phyloP scores from a whole-genome alignment of 1,140 invertebrate species.

The Diachasma alloeum region DNA sequence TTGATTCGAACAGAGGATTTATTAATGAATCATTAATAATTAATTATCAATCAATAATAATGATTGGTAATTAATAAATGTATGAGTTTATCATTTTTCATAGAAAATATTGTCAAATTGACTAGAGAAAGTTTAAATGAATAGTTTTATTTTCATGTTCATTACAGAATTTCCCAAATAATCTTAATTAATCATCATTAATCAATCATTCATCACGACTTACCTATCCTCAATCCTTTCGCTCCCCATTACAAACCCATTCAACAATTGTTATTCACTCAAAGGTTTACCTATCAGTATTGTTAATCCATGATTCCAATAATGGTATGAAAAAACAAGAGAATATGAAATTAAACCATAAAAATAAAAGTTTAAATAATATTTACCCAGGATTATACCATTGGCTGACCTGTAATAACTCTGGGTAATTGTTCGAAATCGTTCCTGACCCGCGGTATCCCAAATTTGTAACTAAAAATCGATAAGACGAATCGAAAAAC shows the following conservation, averaged over 20 bases:
- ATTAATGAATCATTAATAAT: too few species aligned
- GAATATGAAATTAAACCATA: neutral
- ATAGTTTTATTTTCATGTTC: neutral
- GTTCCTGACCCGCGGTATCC: constrained; percentile 94
- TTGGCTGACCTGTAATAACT: constrained; percentile 94
- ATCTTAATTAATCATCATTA: too few species aligned
- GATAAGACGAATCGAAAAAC: constrained; percentile 15
- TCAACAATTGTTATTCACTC: constrained; percentile 13
- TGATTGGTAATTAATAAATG: too few species aligned
- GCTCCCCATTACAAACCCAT: neutral
- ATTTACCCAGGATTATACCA: constrained; percentile 83
- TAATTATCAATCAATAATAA: too few species aligned
- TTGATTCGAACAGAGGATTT: too few species aligned
- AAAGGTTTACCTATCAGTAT: neutral
- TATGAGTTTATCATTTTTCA: neutral
- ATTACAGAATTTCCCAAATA: too few species aligned
- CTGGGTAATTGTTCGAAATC: constrained; percentile 92
- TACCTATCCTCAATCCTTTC: neutral
- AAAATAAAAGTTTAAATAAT: constrained; percentile 10
- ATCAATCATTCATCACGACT: too few species aligned
- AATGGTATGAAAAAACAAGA: neutral
- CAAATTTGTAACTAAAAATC: constrained; percentile 86
- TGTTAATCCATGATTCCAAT: neutral
- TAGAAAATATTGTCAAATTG: neutral
- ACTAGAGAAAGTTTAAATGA: neutral